Percentiles rank a stretch among this genome's conserved stretches.
These are phyloP conservation scores for Amblyjoppa fuscipennis DNA, from an alignment of 2,888 invertebrate genomes.

Conservation along the genomic window DNA sequence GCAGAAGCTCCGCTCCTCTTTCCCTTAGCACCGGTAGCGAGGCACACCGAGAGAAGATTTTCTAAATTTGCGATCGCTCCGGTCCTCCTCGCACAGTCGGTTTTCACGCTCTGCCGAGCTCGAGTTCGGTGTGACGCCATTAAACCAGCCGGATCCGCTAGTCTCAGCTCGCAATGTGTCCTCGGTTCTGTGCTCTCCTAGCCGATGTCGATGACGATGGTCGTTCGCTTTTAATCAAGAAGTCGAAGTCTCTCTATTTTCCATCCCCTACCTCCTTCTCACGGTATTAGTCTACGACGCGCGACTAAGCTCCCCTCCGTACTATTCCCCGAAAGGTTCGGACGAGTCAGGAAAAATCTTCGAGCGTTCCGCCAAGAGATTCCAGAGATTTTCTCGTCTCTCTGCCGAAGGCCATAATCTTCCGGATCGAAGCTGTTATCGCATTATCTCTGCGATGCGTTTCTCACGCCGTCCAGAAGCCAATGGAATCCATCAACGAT, in stretches of 20 bases:
- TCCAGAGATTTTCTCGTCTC: conserved; percentile 53
- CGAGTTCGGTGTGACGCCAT: conserved; percentile 68
- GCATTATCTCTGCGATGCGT: conserved; percentile 23
- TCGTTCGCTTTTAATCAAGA: conserved; percentile 72
- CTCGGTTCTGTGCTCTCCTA: conserved; percentile 23
- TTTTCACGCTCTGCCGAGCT: conserved; percentile 70
- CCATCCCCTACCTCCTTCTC: conserved; percentile 56
- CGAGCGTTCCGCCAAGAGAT: conserved; percentile 31
- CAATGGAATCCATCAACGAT: conserved; percentile 42
- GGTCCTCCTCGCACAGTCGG: conserved; percentile 70
- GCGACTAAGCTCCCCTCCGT: conserved; percentile 44
- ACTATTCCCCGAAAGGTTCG: conserved; percentile 41
- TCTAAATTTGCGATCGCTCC: conserved; percentile 78
- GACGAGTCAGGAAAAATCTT: conserved; percentile 60
- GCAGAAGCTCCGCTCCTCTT: conserved; percentile 54
- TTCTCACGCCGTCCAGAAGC: conserved; percentile 11
- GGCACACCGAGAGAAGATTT: conserved; percentile 74
- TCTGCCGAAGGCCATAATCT: conserved; percentile 12
- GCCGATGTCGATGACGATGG: conserved; percentile 62
- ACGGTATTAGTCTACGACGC: conserved; percentile 70
- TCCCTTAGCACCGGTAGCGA: conserved; percentile 26
- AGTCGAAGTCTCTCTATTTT: conserved; percentile 48
- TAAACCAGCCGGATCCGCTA: conserved; percentile 65
- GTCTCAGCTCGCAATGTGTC: conserved; percentile 55
- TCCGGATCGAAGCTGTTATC: conserved; percentile 5